phyloP scores from a whole-genome alignment of 2,797 vertebrate genomes.

The Brachyrhaphis roseni region DNA sequence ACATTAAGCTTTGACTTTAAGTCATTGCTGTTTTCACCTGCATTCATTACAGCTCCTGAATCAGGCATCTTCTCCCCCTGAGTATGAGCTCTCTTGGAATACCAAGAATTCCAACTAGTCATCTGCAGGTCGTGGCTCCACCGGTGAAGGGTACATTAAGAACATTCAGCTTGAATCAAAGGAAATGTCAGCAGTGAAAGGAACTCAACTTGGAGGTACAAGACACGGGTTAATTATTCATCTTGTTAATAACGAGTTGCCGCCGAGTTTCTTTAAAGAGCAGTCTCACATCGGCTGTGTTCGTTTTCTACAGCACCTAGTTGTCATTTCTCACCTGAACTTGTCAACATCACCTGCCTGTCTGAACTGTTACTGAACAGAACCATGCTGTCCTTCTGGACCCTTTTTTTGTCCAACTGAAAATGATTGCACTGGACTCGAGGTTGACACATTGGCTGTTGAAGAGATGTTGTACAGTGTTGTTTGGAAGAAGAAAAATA shows the following conservation, averaged over 20 bases:
- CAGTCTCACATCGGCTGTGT: neutral
- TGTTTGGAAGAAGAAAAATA: neutral
- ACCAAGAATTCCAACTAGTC: neutral
- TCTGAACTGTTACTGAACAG: conserved; percentile 15
- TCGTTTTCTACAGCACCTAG: neutral
- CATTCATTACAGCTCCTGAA: neutral
- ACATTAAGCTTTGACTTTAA: neutral
- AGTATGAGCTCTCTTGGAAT: neutral
- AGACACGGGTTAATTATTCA: conserved; percentile 42
- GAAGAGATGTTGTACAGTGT: neutral
- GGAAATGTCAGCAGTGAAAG: conserved; percentile 27
- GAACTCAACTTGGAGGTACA: conserved; percentile 23
- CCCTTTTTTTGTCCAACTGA: conserved; percentile 6
- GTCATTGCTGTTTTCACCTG: neutral
- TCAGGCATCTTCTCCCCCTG: neutral
- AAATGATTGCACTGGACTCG: conserved; percentile 3
- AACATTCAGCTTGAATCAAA: neutral
- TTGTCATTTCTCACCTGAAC: conserved; percentile 2
- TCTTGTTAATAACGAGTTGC: conserved; percentile 22
- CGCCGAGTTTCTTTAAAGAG: neutral
- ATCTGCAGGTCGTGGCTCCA: neutral
- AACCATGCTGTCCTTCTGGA: conserved; percentile 9
- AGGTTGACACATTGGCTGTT: conserved; percentile 17
- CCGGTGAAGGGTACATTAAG: neutral
- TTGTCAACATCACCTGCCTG: conserved; percentile 13